These are phyloP conservation scores for Lasioglossum lativentre DNA, from an alignment of 2,888 invertebrate species.

Conservation along the genomic window DNA sequence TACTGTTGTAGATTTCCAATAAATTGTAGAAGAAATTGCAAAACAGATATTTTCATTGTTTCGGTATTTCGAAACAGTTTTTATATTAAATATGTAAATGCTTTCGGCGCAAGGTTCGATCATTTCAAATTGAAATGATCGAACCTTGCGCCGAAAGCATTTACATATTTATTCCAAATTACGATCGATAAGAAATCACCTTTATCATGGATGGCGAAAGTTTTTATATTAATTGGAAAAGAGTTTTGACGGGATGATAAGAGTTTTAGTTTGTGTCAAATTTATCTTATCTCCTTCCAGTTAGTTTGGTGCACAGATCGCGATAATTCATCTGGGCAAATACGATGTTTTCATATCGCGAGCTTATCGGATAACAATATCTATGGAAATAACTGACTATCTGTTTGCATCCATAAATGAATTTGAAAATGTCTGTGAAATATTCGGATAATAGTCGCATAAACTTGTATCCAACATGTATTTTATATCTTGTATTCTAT, in stretches of 20 bases:
- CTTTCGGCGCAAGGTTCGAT: too few relatives aligned
- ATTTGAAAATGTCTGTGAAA: neutral
- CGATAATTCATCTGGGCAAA: constrained; percentile 28
- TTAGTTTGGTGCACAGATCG: constrained; percentile 28
- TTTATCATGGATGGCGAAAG: too few relatives aligned
- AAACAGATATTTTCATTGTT: neutral
- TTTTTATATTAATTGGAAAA: neutral
- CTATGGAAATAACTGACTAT: neutral
- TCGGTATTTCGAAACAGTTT: neutral
- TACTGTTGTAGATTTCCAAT: neutral
- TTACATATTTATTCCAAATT: too few relatives aligned
- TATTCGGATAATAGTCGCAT: neutral
- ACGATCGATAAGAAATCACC: too few relatives aligned
- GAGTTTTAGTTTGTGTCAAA: constrained; percentile 24
- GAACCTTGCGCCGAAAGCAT: too few relatives aligned
- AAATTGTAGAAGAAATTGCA: neutral
- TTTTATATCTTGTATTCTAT: too few relatives aligned
- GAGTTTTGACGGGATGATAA: neutral
- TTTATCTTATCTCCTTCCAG: constrained; percentile 44
- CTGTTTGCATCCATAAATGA: neutral
- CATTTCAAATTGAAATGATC: too few relatives aligned
- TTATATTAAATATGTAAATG: too few relatives aligned
- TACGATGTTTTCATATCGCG: constrained; percentile 9
- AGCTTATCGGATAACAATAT: constrained; percentile 3
- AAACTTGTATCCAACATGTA: too few relatives aligned